A percentile compares a stretch with the other conserved stretches of the same genome.
Conservation (phyloP, 1,140 invertebrate species). For the Wasmannia auropunctata region DNA sequence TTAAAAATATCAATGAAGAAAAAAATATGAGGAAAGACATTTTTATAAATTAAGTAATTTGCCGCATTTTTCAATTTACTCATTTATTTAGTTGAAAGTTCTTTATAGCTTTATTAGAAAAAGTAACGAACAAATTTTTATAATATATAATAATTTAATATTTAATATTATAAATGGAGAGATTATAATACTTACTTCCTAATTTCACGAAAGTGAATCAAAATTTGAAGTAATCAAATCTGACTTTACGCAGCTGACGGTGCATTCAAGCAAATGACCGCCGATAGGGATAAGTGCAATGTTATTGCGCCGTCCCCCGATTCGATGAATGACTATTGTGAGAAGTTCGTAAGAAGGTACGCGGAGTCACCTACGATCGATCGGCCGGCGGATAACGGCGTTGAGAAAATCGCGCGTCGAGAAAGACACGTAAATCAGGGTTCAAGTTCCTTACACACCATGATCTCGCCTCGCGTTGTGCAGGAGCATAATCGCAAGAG, state of each 20-base stretch:
- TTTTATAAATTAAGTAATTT: slow-evolving; percentile 5
- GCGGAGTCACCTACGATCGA: neutral
- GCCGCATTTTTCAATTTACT: neutral
- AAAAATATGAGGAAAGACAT: neutral
- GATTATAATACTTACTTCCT: neutral
- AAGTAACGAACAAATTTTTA: neutral
- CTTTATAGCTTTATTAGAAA: neutral
- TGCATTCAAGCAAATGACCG: slow-evolving; percentile 1
- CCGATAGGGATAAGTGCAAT: neutral
- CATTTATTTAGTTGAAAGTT: neutral
- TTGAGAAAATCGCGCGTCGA: neutral
- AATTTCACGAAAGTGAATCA: neutral
- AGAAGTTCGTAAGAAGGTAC: neutral
- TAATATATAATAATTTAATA: neutral
- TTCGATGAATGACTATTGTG: slow-evolving; percentile 24
- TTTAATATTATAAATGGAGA: neutral
- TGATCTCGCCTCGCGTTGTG: slow-evolving; percentile 35
- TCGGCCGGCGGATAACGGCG: neutral
- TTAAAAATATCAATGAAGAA: neutral
- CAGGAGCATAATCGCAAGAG: slow-evolving; percentile 52
- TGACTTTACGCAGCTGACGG: slow-evolving; percentile 6
- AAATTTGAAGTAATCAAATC: neutral
- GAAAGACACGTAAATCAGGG: slow-evolving; percentile 9
- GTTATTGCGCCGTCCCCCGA: neutral
- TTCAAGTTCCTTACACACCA: slow-evolving; percentile 34